phyloP scores from a whole-genome alignment of 2,888 invertebrate genomes.

The Trisateles emortualis region DNA sequence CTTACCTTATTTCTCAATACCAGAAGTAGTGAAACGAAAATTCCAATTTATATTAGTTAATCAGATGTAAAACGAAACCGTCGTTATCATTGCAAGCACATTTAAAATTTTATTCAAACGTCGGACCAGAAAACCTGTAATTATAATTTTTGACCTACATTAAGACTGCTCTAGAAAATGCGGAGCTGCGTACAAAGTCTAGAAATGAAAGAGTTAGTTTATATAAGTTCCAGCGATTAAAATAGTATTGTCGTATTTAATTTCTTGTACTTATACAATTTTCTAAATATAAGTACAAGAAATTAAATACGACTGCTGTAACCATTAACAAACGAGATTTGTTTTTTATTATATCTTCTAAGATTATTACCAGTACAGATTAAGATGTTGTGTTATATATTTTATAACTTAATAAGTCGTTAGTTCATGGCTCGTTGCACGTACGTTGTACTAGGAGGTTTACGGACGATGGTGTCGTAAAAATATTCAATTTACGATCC shows the following conservation, averaged over 20 bases:
- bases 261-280: slow-evolving; percentile 44
- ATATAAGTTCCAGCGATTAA: slow-evolving; percentile 11
- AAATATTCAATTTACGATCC: slow-evolving; percentile 51
- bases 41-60: no score
- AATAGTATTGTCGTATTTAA: slow-evolving; percentile 49
- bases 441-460: slow-evolving; percentile 27
- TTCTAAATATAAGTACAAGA: slow-evolving; percentile 24
- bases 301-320: slow-evolving; percentile 29
- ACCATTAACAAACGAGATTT: slow-evolving; percentile 25
- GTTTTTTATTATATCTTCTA: slow-evolving; percentile 7
- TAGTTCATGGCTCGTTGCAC: slow-evolving; percentile 31
- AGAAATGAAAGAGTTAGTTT: not conserved
- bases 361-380: slow-evolving; percentile 8
- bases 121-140: no score
- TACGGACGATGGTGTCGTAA: slow-evolving; percentile 40
- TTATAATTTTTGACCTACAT: not conserved
- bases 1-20: no score
- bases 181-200: not conserved
- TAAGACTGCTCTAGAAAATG: not conserved
- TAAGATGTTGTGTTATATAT: slow-evolving; percentile 4
- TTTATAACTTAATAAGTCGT: slow-evolving; percentile 11
- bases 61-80: no score
- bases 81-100: no score
- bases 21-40: no score
- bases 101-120: no score